Percentiles rank a stretch among this genome's conserved stretches.
phyloP scores from a whole-genome alignment of 2,797 vertebrate species.

The Antennarius maculatus region DNA sequence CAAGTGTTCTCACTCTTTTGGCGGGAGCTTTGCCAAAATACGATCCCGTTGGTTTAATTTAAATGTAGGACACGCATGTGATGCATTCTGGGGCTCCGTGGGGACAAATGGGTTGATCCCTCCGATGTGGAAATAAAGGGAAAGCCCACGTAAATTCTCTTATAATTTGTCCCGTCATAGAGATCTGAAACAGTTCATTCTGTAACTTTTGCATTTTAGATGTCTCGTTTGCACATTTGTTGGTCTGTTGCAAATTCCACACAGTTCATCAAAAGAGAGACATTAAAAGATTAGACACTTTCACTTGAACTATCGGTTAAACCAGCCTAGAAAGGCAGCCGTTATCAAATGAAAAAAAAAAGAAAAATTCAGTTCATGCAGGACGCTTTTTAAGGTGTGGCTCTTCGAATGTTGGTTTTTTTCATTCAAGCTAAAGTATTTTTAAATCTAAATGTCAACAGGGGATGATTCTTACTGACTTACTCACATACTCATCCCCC shows the following conservation, averaged over 20 bases:
- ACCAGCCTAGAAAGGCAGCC: background rate
- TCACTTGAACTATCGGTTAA: background rate
- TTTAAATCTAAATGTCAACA: too few relatives aligned
- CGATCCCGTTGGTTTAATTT: conserved; percentile 37
- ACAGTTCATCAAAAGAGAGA: background rate
- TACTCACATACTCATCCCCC: background rate
- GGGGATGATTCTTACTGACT: background rate
- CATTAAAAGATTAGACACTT: background rate
- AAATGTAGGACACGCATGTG: conserved; percentile 11
- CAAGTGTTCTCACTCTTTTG: conserved; percentile 50
- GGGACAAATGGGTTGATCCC: conserved; percentile 32
- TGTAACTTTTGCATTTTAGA: background rate
- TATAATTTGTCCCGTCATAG: too few relatives aligned
- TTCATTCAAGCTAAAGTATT: too few relatives aligned
- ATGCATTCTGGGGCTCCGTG: conserved; percentile 39
- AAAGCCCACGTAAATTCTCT: background rate
- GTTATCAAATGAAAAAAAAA: background rate
- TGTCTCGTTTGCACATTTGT: background rate
- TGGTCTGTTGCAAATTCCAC: background rate
- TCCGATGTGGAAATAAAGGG: background rate
- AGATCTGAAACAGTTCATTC: background rate
- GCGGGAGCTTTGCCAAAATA: conserved; percentile 25
- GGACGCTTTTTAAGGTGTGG: background rate
- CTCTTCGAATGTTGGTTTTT: too few relatives aligned
- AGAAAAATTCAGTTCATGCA: background rate